These are phyloP conservation scores for Callithrix jacchus DNA, from an alignment of 2,113 vertebrate genomes.

Conservation along the genomic window DNA sequence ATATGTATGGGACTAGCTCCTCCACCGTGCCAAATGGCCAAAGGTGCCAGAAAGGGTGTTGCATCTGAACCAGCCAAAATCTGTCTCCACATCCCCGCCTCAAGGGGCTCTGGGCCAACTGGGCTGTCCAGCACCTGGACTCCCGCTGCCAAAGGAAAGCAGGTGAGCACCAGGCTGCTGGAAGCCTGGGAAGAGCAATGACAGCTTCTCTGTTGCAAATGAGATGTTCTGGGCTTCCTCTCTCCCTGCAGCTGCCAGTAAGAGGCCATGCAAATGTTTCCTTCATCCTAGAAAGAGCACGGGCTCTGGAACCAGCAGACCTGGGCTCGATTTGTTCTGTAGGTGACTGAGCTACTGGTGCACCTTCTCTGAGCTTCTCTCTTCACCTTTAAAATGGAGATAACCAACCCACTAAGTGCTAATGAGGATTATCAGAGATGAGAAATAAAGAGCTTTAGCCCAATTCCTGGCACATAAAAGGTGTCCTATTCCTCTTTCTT, in stretches of 20 bases:
- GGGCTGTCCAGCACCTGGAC: not conserved
- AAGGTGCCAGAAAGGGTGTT: not conserved
- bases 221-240: not conserved
- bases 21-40: not conserved
- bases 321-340: not conserved
- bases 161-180: not conserved
- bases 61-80: slow-evolving; percentile 39
- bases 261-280: not conserved
- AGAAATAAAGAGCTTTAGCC: not conserved
- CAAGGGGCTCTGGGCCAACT: not conserved
- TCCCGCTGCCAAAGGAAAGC: slow-evolving; percentile 3
- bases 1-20: not conserved
- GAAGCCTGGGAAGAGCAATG: not conserved
- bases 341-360: not conserved
- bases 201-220: slow-evolving; percentile 33
- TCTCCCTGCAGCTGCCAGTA: not conserved
- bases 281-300: not conserved
- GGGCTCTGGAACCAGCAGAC: not conserved
- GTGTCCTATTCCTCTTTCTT: not conserved
- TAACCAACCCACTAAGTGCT: not conserved
- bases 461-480: not conserved
- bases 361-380: not conserved
- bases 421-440: not conserved
- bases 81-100: not conserved
- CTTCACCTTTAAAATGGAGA: not conserved